These are phyloP conservation scores for Aleiodes alternator DNA, from an alignment of 2,888 invertebrate species.

Conservation along the genomic window DNA sequence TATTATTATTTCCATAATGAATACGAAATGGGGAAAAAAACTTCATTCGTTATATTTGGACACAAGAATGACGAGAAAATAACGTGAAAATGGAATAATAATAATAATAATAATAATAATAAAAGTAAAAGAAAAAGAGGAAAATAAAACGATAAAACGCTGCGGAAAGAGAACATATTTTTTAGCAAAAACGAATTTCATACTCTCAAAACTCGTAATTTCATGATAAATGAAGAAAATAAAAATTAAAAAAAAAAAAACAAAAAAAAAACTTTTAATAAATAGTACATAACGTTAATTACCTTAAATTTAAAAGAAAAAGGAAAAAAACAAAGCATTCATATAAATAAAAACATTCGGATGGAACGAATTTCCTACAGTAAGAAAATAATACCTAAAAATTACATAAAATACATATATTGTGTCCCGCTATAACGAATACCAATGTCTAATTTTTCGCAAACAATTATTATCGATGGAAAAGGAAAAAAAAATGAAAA, in stretches of 20 bases:
- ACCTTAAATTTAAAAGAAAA: constrained; percentile 3
- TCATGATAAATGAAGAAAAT: constrained; percentile 26
- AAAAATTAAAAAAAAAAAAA: no score
- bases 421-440: constrained; percentile 63
- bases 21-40: constrained; percentile 55
- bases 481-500: constrained; percentile 44
- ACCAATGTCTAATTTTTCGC: constrained; percentile 56
- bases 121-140: constrained; percentile 45
- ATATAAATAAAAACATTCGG: constrained; percentile 22
- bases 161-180: constrained; percentile 52
- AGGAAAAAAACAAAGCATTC: not conserved
- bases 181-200: constrained; percentile 57
- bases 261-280: constrained; percentile 29
- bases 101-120: constrained; percentile 43
- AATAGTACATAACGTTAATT: constrained; percentile 27
- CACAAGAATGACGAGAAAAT: constrained; percentile 51
- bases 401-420: constrained; percentile 28
- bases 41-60: constrained; percentile 61
- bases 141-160: constrained; percentile 25
- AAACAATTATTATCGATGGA: constrained; percentile 48
- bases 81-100: constrained; percentile 47
- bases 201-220: constrained; percentile 48
- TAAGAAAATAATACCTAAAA: constrained; percentile 11
- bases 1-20: constrained; percentile 65
- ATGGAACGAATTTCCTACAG: constrained; percentile 28